Conservation (phyloP, 2,888 invertebrate species). For the Cephus pygmeus region DNA sequence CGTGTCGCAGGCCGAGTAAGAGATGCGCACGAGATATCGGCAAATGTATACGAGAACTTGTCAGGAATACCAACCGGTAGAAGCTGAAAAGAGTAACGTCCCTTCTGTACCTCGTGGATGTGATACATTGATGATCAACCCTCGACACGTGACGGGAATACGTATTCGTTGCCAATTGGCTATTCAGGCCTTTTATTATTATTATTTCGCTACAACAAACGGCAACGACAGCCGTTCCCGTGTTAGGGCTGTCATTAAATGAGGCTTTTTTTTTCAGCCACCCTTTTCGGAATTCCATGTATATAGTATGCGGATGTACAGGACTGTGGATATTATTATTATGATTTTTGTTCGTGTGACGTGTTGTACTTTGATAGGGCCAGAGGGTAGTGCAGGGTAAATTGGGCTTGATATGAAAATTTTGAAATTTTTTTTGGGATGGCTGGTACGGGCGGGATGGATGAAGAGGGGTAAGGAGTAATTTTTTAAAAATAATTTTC, state of each 20-base stretch:
- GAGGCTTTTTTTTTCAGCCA: too few relatives aligned
- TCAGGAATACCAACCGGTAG: constrained; percentile 24
- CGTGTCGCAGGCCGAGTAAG: constrained; percentile 14
- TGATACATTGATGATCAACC: constrained; percentile 27
- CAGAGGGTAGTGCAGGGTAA: too few relatives aligned
- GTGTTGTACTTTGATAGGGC: too few relatives aligned
- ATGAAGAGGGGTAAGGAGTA: too few relatives aligned
- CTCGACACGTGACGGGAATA: constrained; percentile 31
- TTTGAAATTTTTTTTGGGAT: too few relatives aligned
- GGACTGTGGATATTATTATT: too few relatives aligned
- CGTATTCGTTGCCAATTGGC: constrained; percentile 16
- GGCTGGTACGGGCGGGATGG: too few relatives aligned
- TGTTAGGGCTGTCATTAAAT: background rate
- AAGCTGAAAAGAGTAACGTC: constrained; percentile 16
- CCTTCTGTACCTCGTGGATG: constrained; percentile 7
- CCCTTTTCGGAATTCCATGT: too few relatives aligned
- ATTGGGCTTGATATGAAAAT: too few relatives aligned
- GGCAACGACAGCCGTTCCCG: background rate
- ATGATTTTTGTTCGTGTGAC: too few relatives aligned
- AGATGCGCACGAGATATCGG: constrained; percentile 1
- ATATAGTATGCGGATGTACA: too few relatives aligned
- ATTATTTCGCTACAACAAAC: background rate
- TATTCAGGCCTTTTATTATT: constrained; percentile 1
- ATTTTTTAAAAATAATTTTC: too few relatives aligned
- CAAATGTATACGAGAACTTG: constrained; percentile 3